Conservation (phyloP, 1,140 invertebrate genomes). For the Rhopalosiphum padi region DNA sequence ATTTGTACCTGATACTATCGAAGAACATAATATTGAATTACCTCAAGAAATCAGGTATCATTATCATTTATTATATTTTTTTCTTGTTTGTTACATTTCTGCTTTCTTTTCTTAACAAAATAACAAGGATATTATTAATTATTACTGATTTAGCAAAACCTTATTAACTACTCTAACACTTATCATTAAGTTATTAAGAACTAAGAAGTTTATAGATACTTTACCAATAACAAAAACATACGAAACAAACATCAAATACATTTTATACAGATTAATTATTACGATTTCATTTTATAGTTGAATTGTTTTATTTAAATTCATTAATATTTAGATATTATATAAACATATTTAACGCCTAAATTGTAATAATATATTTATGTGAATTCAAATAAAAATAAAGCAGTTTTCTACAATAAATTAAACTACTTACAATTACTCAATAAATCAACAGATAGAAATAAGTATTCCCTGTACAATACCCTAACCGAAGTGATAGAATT, state of each 20-base stretch:
- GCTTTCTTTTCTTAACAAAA: not conserved
- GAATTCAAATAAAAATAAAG: not conserved
- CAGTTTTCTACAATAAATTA: not conserved
- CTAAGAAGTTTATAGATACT: not conserved
- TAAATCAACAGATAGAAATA: not conserved
- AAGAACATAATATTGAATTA: constrained; percentile 39
- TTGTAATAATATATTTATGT: not conserved
- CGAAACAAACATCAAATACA: not conserved
- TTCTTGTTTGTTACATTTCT: not conserved
- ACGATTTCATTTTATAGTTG: not conserved
- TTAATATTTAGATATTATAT: not conserved
- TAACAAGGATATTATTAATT: not conserved
- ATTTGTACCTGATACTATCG: constrained; percentile 19
- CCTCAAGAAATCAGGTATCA: constrained; percentile 21
- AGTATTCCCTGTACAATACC: not conserved
- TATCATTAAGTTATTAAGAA: not conserved
- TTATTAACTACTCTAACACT: not conserved
- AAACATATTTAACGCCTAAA: not conserved
- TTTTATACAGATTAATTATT: not conserved
- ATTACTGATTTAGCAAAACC: not conserved
- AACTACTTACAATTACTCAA: not conserved
- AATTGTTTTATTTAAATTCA: not conserved
- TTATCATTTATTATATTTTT: not conserved
- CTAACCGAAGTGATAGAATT: not conserved
- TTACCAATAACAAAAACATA: too few relatives aligned